Evolutionary conservation across 92 coral and sea anemone species (phyloP), one percentile per base, ranked within the genome.

Genomic region (Ricordea florida): DNA sequence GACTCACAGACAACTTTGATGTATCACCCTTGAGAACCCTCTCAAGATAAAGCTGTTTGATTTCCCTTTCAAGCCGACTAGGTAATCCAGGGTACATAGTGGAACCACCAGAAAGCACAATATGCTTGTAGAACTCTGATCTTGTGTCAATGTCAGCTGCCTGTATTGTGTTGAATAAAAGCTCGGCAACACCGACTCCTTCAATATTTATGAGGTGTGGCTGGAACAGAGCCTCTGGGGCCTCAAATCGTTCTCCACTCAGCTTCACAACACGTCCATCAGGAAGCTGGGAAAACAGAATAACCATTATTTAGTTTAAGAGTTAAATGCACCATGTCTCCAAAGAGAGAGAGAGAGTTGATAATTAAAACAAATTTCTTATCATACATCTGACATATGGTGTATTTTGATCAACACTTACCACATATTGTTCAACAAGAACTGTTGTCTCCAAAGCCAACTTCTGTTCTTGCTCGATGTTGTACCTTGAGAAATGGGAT

Each of bases 71-170:
- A 28, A 93, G 84, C 65, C 98, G 63, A 60, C 98, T 93, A 1
- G 98, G 98, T 33, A 93, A 78, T 25, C 98, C 98, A 53, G 98
- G 98, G 47, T 93, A 93, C 98, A 93, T 93, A 45, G 98, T 93
- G 23, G 81, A 84, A 21, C 98, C 98, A 14, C 98, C 98, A 32
- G 98, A 93, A 57, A 93, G 89, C 16, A 93, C 98, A 57, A 93
- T 93, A 56, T 93, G 98, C 80, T 93, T 93, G 85, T 93, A 93
- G 65, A 93, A 93, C 16, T 93, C 98, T 72, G 96, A 25, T 59
- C 98, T 72, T 22, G 98, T 93, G 58, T 93, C 98, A 35, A 93
- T 93, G 68, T 93, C 98, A 5, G 98, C 98, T 20, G 98, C 98
- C 60, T 93, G 97, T 35, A 93, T 93, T 36, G 98, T 93, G 89